Conservation (phyloP, 2,113 vertebrate genomes). For the Aspidoscelis tigris region DNA sequence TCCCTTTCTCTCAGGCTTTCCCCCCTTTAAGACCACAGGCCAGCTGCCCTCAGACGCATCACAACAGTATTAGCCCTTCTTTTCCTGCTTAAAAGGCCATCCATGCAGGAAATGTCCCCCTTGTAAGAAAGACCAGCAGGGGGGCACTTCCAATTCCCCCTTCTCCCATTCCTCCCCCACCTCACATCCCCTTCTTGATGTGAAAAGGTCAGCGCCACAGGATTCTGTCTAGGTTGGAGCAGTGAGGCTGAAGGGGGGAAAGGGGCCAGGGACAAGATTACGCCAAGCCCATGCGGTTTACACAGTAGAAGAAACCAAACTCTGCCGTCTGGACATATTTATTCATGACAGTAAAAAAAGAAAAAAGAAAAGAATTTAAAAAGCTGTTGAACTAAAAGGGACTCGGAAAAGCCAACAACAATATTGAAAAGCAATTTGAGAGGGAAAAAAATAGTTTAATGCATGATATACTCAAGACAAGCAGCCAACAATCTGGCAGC, state of each 20-base stretch:
- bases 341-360: background rate
- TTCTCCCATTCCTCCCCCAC: background rate
- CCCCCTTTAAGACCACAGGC: background rate
- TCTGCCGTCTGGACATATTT: background rate
- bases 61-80: background rate
- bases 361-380: background rate
- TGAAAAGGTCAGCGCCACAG: constrained; percentile 35
- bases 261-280: background rate
- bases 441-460: background rate
- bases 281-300: background rate
- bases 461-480: background rate
- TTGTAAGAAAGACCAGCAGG: constrained; percentile 10
- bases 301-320: constrained; percentile 18
- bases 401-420: background rate
- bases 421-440: constrained; percentile 28
- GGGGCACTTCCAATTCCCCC: constrained; percentile 16
- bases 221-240: constrained; percentile 13
- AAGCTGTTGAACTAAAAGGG: background rate
- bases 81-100: background rate
- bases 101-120: background rate
- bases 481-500: background rate
- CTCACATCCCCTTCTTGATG: constrained; percentile 19
- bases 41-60: background rate
- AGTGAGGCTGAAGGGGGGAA: background rate
- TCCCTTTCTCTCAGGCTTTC: background rate